Evolutionary conservation across 2,888 invertebrate species (phyloP), one percentile per base, ranked within the genome.

Genomic region (Tipula lateralis): DNA sequence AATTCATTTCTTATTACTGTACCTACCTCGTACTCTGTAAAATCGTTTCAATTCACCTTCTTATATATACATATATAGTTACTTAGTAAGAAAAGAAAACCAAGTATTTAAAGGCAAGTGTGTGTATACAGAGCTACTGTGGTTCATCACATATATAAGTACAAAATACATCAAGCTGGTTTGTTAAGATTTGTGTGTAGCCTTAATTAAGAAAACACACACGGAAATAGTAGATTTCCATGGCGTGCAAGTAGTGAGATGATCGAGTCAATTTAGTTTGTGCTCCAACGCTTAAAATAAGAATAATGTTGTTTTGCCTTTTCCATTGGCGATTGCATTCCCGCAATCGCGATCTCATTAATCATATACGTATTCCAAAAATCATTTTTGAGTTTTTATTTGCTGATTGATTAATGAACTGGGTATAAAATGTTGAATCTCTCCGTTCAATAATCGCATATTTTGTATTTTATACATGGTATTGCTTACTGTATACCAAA

Each of bases 111-210:
- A 66, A 66, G 66, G 24, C 66, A 66, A 66, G 66, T 66, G 66
- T 66, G 66, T 66, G n/a, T n/a, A n/a, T n/a, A n/a, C n/a, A 66
- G 24, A 66, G 66, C 66, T 66, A 66, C 66, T n/a, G 66, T 66
- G 6, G 39, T 39, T 50, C n/a, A 12, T 12, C 32, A 32, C 6
- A 32, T 32, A 32, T 39, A 39, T 13, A 16, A 36, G 36, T 36
- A 9, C 44, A 4, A 50, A 13, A 50, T 16, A 16, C 16, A 50
- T 50, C 44, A 50, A 50, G 44, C 16, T 50, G 44, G 16, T 50
- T 50, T 50, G 16, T 16, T n/a, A n/a, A 50, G 16, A 50, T 50
- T 16, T 50, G 9, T 19, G 44, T 66, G 24, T 24, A 66, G 66
- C 44, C 66, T 9, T 66, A 24, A 66, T 66, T 24, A 66, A 24